Evolutionary conservation across 2,888 invertebrate species (phyloP).

Genomic region (Cryptus armator): DNA sequence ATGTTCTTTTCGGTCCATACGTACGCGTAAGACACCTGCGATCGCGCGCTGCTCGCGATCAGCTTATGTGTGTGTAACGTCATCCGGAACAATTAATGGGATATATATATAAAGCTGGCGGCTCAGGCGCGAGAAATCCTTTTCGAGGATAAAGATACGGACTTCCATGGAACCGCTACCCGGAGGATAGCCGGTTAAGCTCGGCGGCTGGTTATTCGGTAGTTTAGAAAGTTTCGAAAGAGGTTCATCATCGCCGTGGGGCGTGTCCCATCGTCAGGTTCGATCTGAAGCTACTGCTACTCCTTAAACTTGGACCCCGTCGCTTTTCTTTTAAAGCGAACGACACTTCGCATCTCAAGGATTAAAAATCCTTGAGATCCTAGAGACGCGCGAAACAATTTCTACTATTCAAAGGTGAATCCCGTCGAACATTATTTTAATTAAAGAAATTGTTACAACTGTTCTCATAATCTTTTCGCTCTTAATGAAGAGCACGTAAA

Average conservation of each 20-base stretch:
- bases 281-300: background rate
- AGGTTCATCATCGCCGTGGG: slow-evolving; percentile 66
- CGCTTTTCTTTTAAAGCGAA: background rate
- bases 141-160: slow-evolving; percentile 46
- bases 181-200: slow-evolving; percentile 23
- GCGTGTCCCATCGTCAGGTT: slow-evolving; percentile 61
- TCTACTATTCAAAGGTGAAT: too few relatives aligned
- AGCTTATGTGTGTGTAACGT: background rate
- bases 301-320: background rate
- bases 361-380: background rate
- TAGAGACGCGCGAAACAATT: too few relatives aligned
- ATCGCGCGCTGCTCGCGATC: background rate
- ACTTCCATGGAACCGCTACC: background rate
- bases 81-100: slow-evolving; percentile 65
- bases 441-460: background rate
- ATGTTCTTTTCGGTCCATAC: slow-evolving; percentile 11
- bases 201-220: slow-evolving; percentile 66
- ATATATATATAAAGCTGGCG: slow-evolving; percentile 17
- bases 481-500: too few relatives aligned
- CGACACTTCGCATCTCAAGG: background rate
- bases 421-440: too few relatives aligned
- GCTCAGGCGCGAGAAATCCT: slow-evolving; percentile 18
- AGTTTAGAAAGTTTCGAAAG: slow-evolving; percentile 79
- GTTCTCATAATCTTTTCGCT: too few relatives aligned
- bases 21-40: slow-evolving; percentile 22